Evolutionary conservation across 2,888 invertebrate species (phyloP).

Genomic region (Serrognathus titanus): DNA sequence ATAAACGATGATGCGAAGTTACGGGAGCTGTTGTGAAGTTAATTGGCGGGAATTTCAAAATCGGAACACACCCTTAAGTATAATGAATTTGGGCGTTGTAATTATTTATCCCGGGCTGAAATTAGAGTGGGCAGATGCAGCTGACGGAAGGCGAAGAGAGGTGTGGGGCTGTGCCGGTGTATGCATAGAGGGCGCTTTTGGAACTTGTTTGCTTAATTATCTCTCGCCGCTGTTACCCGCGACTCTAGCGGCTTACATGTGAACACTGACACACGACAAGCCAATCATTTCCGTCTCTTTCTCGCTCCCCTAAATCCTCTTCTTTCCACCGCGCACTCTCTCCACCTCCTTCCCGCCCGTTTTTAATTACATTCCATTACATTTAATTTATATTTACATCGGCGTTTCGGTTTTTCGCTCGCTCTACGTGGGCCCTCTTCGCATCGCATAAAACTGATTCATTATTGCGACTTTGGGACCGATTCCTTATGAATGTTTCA

Average conservation of each 20-base stretch:
- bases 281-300: constrained; percentile 22
- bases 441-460: constrained; percentile 22
- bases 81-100: constrained; percentile 36
- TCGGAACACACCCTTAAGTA: constrained; percentile 27
- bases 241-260: constrained; percentile 28
- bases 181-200: constrained; percentile 30
- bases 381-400: constrained; percentile 35
- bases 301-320: constrained; percentile 16
- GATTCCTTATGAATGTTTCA: constrained; percentile 30
- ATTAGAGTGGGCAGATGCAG: constrained; percentile 38
- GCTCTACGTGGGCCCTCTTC: constrained; percentile 22
- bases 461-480: constrained; percentile 24
- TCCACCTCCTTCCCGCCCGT: constrained; percentile 28
- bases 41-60: constrained; percentile 29
- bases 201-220: constrained; percentile 36
- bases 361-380: constrained; percentile 38
- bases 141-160: constrained; percentile 29
- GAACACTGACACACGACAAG: constrained; percentile 28
- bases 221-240: constrained; percentile 29
- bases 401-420: constrained; percentile 30
- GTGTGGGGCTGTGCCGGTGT: constrained; percentile 21
- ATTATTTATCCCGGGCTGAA: constrained; percentile 36
- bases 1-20: no score
- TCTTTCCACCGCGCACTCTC: constrained; percentile 21
- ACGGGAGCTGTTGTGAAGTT: constrained; percentile 15